These are phyloP conservation scores for Scaptodrosophila lebanonensis DNA, from an alignment of 1,140 invertebrate genomes.

Conservation along the genomic window DNA sequence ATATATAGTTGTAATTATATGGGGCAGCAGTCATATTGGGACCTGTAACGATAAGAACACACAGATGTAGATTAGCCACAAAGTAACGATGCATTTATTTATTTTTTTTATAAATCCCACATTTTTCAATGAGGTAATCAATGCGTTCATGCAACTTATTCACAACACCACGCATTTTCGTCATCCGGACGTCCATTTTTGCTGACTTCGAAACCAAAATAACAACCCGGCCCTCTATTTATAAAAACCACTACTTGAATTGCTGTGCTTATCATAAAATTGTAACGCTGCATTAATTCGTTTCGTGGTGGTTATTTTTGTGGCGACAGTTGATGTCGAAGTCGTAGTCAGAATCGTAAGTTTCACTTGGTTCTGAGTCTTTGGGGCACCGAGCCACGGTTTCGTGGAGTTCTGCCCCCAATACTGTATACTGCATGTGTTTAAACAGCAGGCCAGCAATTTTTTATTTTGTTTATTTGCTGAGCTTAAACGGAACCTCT, in stretches of 20 bases:
- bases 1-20: conserved; percentile 99
- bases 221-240: conserved; percentile 10
- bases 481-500: no score
- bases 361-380: conserved; percentile 18
- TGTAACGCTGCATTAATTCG: conserved; percentile 65
- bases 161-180: conserved; percentile 47
- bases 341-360: no score
- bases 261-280: conserved; percentile 47
- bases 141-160: conserved; percentile 59
- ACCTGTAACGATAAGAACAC: conserved; percentile 22
- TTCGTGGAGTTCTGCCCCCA: conserved; percentile 35
- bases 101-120: conserved; percentile 6
- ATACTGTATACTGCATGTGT: conserved; percentile 41
- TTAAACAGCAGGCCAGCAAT: conserved; percentile 60
- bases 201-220: no score
- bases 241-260: conserved; percentile 7
- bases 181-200: conserved; percentile 32
- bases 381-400: conserved; percentile 28
- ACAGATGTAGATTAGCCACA: neutral
- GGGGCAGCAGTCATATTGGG: conserved; percentile 90
- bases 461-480: conserved; percentile 46
- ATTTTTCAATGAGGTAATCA: conserved; percentile 58
- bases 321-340: no score
- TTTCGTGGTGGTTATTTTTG: conserved; percentile 45
- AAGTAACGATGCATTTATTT: neutral